Evolutionary conservation across 2,888 invertebrate genomes (phyloP), one percentile per base, ranked within the genome.

Genomic region (Drosophila parthenogenetica): DNA sequence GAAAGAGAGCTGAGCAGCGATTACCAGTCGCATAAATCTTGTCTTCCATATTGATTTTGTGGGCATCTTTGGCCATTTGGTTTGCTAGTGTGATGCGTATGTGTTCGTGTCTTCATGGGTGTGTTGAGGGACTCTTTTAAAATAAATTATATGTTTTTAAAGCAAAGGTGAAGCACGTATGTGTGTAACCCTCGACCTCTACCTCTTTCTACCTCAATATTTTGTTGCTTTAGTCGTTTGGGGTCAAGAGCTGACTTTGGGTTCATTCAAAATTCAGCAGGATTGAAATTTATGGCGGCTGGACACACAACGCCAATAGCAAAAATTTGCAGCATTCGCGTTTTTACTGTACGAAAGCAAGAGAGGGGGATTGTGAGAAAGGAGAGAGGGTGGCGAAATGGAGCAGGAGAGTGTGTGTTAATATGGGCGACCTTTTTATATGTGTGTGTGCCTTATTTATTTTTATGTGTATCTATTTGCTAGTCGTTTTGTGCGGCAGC

Each of bases 211-310:
- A 14, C 22, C 32, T 11, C 54, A n/a, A 17, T 29, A 14, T 2
- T 16, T 10, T 16, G 17, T 10, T 13, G 43, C 32, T 71, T 53
- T 58, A 53, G 13, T 35, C 35, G 35, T 35, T 59, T 54, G 63
- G 77, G 72, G 69, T 69, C 69, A 64, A 62, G 68, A 50, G 53
- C 16, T 42, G 61, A 19, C 40, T 48, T 19, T 29, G 79, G 79
- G 70, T 45, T 84, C 81, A 89, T 85, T 79, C 79, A 85, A 85
- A 79, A 85, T 85, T 85, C 81, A 85, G 69, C 63, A 89, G 85
- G 81, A 89, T 79, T 89, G 84, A 87, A 85, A 85, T 85, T 85
- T 85, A 85, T 85, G 89, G 89, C 89, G 87, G 77, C 89, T 87
- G 85, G 85, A 85, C 85, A 87, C 64, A 71, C 49, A 65, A 43